Evolutionary conservation across 1,140 invertebrate species (phyloP), one percentile per base, ranked within the genome.

Genomic region (Sesamia nonagrioides): DNA sequence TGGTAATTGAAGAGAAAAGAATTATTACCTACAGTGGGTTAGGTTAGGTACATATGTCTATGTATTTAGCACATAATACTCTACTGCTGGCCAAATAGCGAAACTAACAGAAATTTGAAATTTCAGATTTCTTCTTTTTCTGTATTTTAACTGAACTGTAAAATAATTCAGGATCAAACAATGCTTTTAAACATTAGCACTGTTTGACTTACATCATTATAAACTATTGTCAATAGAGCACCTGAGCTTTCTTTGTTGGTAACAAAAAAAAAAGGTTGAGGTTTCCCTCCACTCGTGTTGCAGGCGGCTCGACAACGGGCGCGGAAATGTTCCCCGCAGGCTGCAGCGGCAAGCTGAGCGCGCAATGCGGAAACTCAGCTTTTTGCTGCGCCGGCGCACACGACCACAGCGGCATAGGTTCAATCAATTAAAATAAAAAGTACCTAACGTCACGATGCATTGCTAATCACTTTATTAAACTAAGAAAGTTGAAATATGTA

Each of bases 311-410:
- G 72, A 72, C 71, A 50, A 73, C 69, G 76, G 54, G 74, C 84
- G 71, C 72, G 81, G 86, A 87, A 85, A 87, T 79, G 77, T 84
- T 83, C 72, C 69, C 58, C 68, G 79, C 79, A 78, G 77, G 68
- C 69, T 80, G 82, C 78, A 72, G 7, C 75, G 76, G 17, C 79
- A 72, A 66, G 69, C 61, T 37, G 69, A 48, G 72, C 76, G 66
- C 82, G 84, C 84, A 86, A 88, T 86, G 84, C 86, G 84, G 86
- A 88, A 88, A 82, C 82, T 63, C 61, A 40, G 61, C 78, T 87
- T 84, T 86, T 85, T 83, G 76, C 45, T 45, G 60, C 80, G 21
- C 60, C 17, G n/a, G 74, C 61, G 37, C 74, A 68, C 35, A 15
- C 40, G 18, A 11, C 33, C 52, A 13, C 27, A n/a, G 27, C 56